A percentile compares a stretch with the other conserved stretches of the same genome.
Evolutionary conservation across 1,140 invertebrate species (phyloP).

Genomic region (Drosophila truncata): DNA sequence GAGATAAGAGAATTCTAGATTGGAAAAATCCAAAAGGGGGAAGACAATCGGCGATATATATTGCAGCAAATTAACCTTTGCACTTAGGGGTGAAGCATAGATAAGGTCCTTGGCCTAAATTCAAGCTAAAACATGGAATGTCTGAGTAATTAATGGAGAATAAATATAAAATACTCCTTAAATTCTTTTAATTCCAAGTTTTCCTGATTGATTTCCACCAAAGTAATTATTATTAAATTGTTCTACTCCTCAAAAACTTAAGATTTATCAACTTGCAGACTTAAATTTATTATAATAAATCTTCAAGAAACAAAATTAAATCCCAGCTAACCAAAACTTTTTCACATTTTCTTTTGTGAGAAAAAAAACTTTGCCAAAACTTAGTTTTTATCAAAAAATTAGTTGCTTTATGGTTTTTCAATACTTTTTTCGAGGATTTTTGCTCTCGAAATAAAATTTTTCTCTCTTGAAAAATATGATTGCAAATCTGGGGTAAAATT

Average conservation of each 20-base stretch:
- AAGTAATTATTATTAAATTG: not conserved
- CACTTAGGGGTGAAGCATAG: not conserved
- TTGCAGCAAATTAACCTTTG: conserved; percentile 16
- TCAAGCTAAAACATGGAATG: not conserved
- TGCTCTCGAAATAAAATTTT: conserved; percentile 1
- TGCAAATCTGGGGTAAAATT: conserved; percentile 16
- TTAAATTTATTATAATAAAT: conserved; percentile 9
- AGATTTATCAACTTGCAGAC: not conserved
- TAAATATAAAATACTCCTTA: not conserved
- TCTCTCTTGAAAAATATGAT: conserved; percentile 18
- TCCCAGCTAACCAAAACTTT: conserved; percentile 11
- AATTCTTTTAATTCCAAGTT: not conserved
- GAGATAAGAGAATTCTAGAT: conserved; percentile 46
- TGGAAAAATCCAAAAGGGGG: conserved; percentile 1
- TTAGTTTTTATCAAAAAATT: conserved; percentile 41
- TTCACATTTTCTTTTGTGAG: conserved; percentile 15
- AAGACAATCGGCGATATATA: conserved; percentile 6
- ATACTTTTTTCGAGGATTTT: conserved; percentile 12
- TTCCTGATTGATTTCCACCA: not conserved
- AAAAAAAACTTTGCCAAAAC: conserved; percentile 22
- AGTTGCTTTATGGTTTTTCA: conserved; percentile 37
- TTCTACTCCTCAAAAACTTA: not conserved
- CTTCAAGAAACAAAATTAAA: conserved; percentile 8
- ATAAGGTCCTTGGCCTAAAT: conserved; percentile 14
- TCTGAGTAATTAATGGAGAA: no score